Evolutionary conservation across 2,888 invertebrate species (phyloP), one percentile per base, ranked within the genome.

Genomic region (Lepetodrilus schrolli): DNA sequence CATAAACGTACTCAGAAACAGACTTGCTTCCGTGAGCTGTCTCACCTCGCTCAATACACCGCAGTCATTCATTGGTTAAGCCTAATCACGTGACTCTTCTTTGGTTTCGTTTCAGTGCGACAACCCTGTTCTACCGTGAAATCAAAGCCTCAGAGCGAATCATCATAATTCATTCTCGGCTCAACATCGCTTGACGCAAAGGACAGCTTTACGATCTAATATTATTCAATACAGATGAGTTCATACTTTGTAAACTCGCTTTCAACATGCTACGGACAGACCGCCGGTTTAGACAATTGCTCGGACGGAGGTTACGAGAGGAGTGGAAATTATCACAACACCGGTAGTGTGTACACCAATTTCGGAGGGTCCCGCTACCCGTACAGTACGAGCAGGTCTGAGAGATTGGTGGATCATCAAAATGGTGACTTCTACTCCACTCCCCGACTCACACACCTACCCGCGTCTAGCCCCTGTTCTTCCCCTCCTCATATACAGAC

Each of bases 181-280:
- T 77, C 80, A 77, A 73, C 80, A 78, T 77, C 79, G 78, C 80
- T 78, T 26, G 36, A 37, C 37, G 37, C 26, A 51, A 72, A 79
- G 78, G 86, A 85, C 86, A 85, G 81, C 78, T 84, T 86, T 84
- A 84, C 83, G 84, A 83, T 79, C 78, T 76, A 76, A 79, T 72
- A 78, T 76, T 73, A 77, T 73, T 43, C 51, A 37, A 47, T 48
- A 70, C 83, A 79, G 77, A 88, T 88, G 88, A 88, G 88, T 79
- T 88, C 88, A 68, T 88, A 88, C 82, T 88, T 88, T 80, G 88
- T 88, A 71, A 88, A 86, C 80, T 85, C 87, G 51, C 81, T 88
- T 69, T 85, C 87, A 66, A 83, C 86, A 74, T 88, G 87, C 79
- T 88, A 88, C 75, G 86, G 86, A 37, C 86, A 86, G 70, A 84